These are phyloP conservation scores for Drosophila nr. perissopoda DNA, from an alignment of 2,888 invertebrate species.

Conservation along the genomic window DNA sequence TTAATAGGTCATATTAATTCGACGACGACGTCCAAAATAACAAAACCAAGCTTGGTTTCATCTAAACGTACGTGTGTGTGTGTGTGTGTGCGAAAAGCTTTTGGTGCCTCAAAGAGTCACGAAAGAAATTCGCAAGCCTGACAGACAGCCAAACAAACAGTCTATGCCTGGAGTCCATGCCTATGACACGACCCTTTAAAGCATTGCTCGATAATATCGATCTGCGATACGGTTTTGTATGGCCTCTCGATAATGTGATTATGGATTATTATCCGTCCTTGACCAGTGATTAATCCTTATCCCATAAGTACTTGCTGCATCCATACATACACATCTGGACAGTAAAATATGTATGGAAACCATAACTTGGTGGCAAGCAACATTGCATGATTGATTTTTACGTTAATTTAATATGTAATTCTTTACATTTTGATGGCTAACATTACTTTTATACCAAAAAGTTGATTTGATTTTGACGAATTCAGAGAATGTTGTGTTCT, in stretches of 20 bases:
- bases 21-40: slow-evolving; percentile 22
- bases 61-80: slow-evolving; percentile 7
- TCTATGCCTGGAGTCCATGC: background rate
- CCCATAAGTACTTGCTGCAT: background rate
- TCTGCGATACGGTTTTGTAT: slow-evolving; percentile 20
- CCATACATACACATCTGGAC: background rate
- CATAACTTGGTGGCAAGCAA: background rate
- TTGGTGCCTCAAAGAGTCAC: slow-evolving; percentile 9
- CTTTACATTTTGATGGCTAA: background rate
- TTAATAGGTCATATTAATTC: slow-evolving; percentile 59
- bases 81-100: slow-evolving; percentile 31
- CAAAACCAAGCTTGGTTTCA: slow-evolving; percentile 8
- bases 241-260: slow-evolving; percentile 49
- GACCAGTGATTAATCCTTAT: slow-evolving; percentile 21
- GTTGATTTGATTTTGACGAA: background rate
- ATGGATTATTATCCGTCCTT: slow-evolving; percentile 12
- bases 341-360: background rate
- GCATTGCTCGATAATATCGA: slow-evolving; percentile 37
- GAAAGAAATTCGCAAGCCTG: slow-evolving; percentile 12
- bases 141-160: background rate
- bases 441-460: background rate
- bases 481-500: background rate
- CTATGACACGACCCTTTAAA: slow-evolving; percentile 11
- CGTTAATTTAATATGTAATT: background rate
- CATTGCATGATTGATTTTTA: background rate